Evolutionary conservation across 2,113 vertebrate genomes (phyloP), one percentile per base, ranked within the genome.

Genomic region (Fulmarus glacialis): DNA sequence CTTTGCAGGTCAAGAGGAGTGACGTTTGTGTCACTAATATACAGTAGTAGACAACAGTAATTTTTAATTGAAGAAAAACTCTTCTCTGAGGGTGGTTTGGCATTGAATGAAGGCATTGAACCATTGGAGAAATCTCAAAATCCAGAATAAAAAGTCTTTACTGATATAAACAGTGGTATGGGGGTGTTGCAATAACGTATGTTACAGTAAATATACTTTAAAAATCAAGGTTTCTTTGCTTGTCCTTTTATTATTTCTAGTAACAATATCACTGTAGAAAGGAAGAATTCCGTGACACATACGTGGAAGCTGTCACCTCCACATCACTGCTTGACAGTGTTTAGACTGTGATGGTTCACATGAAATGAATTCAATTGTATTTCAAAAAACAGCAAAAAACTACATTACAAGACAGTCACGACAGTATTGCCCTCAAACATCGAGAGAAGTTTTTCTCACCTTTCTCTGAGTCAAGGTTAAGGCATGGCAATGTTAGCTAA

Each of bases 391-490:
- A 47, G 50, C 29, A 71, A 90, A 85, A 86, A 55, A 11, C 47
- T 62, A 17, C 53, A n/a, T 59, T 90, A 34, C 36, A 59, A 75
- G 89, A 64, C 36, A 81, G 8, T 87, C 5, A 1, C 2, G 11
- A 48, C 60, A 80, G 21, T 74, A 56, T 47, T 92, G 27, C 82
- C 36, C 48, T 85, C 73, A 82, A 29, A 77, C 67, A 62, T 18
- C 5, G 1, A 26, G 32, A 82, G 56, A 52, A 68, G 58, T 32
- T 94, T 90, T 90, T 79, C 74, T 93, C 74, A 18, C 26, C 42
- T 43, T 84, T 86, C 16, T 75, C 78, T 73, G 34, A 43, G 34
- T 55, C 78, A 89, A 75, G 93, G 91, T 96, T 91, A 81, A 95
- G 74, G 87, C 78, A 88, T 90, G 87, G 63, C 67, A 73, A 8